phyloP scores from a whole-genome alignment of 1,140 invertebrate genomes.

The Gonioctena quinquepunctata region DNA sequence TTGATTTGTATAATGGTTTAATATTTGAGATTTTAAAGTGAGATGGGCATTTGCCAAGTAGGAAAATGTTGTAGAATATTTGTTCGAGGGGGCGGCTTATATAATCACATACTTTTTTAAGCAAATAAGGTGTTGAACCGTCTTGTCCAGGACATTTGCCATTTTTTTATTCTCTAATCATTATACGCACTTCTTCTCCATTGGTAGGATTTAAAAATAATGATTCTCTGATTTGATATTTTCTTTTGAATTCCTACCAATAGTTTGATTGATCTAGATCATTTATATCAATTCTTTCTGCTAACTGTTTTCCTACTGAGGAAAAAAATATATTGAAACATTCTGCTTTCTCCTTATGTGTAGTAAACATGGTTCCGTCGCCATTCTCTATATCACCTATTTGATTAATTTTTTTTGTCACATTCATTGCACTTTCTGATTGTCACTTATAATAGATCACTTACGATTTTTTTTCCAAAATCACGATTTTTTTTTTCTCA shows the following conservation, averaged over 20 bases:
- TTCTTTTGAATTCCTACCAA: not conserved
- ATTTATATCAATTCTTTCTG: not conserved
- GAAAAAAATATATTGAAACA: no score
- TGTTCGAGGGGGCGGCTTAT: no score
- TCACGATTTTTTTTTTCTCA: no score
- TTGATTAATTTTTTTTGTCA: not conserved
- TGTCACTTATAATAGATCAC: no score
- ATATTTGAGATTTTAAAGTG: no score
- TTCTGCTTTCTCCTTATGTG: not conserved
- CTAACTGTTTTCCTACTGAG: no score
- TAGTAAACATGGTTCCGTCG: not conserved
- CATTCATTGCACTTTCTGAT: not conserved
- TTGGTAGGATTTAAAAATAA: not conserved
- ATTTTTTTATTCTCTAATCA: not conserved
- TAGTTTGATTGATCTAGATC: not conserved
- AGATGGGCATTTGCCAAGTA: no score
- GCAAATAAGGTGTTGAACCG: not conserved
- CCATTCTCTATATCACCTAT: not conserved
- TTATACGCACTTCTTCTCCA: not conserved
- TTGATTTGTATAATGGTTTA: no score
- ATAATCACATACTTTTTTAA: not conserved
- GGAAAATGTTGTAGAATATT: no score
- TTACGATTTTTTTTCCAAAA: no score
- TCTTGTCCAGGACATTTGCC: not conserved
- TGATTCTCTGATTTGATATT: not conserved